Conservation (phyloP, 2,888 invertebrate genomes). For the Antheraea assamensis region DNA sequence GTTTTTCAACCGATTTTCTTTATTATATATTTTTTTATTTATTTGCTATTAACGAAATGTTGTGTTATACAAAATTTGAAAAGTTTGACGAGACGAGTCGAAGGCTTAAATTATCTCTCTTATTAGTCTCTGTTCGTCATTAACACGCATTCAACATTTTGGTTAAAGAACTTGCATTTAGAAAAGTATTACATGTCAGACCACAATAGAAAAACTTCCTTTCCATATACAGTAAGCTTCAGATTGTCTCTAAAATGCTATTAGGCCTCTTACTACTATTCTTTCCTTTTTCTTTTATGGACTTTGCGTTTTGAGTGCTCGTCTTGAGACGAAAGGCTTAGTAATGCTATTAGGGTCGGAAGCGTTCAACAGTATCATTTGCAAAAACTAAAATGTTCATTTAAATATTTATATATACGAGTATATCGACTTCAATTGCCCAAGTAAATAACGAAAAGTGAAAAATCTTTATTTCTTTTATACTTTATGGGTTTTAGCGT, state of each 20-base stretch:
- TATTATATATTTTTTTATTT: no score
- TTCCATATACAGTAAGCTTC: conserved; percentile 7
- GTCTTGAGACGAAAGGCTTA: conserved; percentile 9
- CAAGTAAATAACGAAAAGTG: neutral
- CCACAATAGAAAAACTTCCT: conserved; percentile 13
- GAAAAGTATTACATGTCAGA: conserved; percentile 19
- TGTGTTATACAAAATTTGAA: no score
- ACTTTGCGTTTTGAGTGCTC: neutral
- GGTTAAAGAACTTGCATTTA: conserved; percentile 8
- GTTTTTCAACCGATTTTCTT: no score
- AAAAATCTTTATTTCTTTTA: neutral
- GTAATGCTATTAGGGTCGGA: conserved; percentile 9
- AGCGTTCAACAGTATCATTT: conserved; percentile 7
- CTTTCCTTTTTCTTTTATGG: conserved; percentile 14
- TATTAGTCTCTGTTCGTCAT: no score
- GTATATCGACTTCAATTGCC: neutral
- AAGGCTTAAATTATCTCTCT: no score
- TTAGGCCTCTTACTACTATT: conserved; percentile 3
- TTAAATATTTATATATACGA: neutral
- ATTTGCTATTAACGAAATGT: no score
- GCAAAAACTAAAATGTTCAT: neutral
- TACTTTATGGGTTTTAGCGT: neutral
- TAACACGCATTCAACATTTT: neutral
- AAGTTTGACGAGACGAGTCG: no score
- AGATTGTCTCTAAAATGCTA: conserved; percentile 11